Percentiles rank a stretch among this genome's conserved stretches.
phyloP scores from a whole-genome alignment of 2,888 invertebrate species.

The Pollenia griseotomentosa region DNA sequence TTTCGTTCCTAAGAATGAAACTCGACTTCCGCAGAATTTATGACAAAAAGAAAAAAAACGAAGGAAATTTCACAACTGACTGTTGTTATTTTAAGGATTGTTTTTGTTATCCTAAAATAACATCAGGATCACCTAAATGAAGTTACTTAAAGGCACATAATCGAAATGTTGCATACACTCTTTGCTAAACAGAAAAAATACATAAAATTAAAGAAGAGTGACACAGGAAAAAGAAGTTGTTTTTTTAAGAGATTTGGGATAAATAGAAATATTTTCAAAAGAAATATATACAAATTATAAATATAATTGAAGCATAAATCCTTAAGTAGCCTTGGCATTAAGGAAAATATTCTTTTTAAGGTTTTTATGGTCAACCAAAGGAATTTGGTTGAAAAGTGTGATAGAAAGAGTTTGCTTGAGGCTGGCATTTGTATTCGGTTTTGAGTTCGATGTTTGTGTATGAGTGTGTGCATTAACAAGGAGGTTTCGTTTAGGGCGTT shows the following conservation, averaged over 20 bases:
- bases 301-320: slow-evolving; percentile 70
- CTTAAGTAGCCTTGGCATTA: slow-evolving; percentile 32
- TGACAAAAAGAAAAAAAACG: slow-evolving; percentile 5
- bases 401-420: neutral
- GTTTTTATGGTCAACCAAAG: slow-evolving; percentile 67
- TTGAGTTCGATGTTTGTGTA: neutral
- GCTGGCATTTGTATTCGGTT: slow-evolving; percentile 4
- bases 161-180: slow-evolving; percentile 30
- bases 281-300: slow-evolving; percentile 64
- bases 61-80: slow-evolving; percentile 18
- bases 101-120: slow-evolving; percentile 71
- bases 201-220: neutral
- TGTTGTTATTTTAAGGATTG: slow-evolving; percentile 70
- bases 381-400: slow-evolving; percentile 20
- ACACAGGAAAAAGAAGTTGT: slow-evolving; percentile 47
- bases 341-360: slow-evolving; percentile 20
- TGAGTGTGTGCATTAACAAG: neutral
- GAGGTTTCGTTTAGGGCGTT: slow-evolving; percentile 36
- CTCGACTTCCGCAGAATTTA: slow-evolving; percentile 63
- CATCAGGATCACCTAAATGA: slow-evolving; percentile 50
- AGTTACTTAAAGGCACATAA: slow-evolving; percentile 58
- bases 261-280: slow-evolving; percentile 53
- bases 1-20: slow-evolving; percentile 30
- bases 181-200: neutral
- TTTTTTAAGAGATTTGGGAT: slow-evolving; percentile 49